A percentile compares a stretch with the other conserved stretches of the same genome.
phyloP scores from a whole-genome alignment of 2,113 vertebrate species.

The Pygoscelis antarcticus region DNA sequence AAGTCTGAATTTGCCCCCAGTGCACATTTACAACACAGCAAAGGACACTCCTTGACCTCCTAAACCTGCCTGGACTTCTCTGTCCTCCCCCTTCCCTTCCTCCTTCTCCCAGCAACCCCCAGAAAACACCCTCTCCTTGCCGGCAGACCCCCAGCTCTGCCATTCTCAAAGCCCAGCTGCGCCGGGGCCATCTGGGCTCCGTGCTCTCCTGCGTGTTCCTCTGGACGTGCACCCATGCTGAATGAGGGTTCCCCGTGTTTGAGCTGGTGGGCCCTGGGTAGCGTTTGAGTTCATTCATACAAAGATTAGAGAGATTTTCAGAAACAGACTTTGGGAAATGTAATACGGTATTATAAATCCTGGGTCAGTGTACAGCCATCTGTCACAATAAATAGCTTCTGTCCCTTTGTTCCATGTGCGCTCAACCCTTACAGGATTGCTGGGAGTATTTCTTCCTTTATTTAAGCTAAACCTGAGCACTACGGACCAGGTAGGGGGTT shows the following conservation, averaged over 20 bases:
- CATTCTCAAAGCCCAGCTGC: background rate
- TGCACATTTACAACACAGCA: background rate
- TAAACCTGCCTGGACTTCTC: background rate
- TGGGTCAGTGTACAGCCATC: constrained; percentile 55
- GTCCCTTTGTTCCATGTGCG: background rate
- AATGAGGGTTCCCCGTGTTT: rapidly evolving
- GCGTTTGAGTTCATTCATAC: constrained; percentile 40
- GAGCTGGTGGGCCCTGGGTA: background rate
- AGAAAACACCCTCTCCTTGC: background rate
- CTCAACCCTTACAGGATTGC: background rate
- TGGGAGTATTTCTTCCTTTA: background rate
- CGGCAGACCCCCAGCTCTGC: background rate
- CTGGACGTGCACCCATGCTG: rapidly evolving
- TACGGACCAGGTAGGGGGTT: background rate
- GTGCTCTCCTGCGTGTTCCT: rapidly evolving
- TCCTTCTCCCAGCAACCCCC: background rate
- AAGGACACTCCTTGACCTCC: background rate
- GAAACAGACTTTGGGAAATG: constrained; percentile 63
- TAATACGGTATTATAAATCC: constrained; percentile 55
- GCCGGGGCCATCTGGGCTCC: background rate
- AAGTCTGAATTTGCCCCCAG: background rate
- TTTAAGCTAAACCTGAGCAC: background rate
- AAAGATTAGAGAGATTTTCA: constrained; percentile 64
- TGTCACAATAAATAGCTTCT: constrained; percentile 57
- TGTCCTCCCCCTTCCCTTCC: background rate